Percentiles rank a stretch among this genome's conserved stretches.
Conservation (phyloP, 2,113 vertebrate genomes). For the Hymenochirus boettgeri region DNA sequence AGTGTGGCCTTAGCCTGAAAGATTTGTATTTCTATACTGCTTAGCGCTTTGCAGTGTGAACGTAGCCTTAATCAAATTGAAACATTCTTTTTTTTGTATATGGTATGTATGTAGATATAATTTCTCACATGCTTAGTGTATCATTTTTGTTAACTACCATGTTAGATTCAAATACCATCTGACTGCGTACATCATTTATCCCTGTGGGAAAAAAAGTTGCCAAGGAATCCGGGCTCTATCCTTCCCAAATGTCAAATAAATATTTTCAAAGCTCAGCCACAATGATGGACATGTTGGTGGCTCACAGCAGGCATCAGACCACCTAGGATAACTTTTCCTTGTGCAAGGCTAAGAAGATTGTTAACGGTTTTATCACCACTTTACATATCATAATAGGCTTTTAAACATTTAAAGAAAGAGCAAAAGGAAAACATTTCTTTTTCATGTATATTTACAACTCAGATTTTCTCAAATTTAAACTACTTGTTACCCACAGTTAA, state of each 20-base stretch:
- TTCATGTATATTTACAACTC: not conserved
- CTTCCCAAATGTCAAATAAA: constrained; percentile 31
- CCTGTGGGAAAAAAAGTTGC: constrained; percentile 14
- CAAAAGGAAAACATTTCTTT: not conserved
- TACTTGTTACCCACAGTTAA: not conserved
- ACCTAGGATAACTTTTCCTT: constrained; percentile 15
- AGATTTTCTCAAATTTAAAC: not conserved
- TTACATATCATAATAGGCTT: constrained; percentile 21
- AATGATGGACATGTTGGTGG: constrained; percentile 25
- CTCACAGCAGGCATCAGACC: constrained; percentile 29
- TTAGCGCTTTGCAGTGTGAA: no score
- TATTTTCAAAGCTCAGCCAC: constrained; percentile 25
- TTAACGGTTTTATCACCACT: constrained; percentile 16
- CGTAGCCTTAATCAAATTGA: no score
- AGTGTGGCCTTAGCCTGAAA: no score
- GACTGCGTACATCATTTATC: constrained; percentile 29
- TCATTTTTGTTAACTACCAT: not conserved
- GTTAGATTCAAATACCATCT: constrained; percentile 8
- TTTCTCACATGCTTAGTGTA: no score
- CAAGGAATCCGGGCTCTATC: constrained; percentile 22
- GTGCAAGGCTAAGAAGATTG: not conserved
- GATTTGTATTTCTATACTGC: no score
- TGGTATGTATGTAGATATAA: no score
- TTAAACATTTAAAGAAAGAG: constrained; percentile 29
- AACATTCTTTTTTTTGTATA: no score